A percentile compares a stretch with the other conserved stretches of the same genome.
Evolutionary conservation across 2,888 invertebrate genomes (phyloP).

Genomic region (Minunthozetes semirufus): DNA sequence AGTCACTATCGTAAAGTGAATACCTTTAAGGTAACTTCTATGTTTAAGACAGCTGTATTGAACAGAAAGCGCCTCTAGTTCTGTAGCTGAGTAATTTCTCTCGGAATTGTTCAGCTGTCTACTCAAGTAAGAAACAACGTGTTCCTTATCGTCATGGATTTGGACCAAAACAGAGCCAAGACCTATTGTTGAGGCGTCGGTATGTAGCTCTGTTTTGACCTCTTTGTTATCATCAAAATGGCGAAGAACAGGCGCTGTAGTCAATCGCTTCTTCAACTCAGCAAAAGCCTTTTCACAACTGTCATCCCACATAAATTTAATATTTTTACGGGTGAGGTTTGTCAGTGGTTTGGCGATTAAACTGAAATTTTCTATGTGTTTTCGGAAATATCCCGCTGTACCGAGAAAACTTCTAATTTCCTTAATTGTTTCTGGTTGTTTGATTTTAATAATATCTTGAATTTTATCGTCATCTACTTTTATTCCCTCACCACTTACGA

Average conservation of each 20-base stretch:
- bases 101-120: constrained; percentile 41
- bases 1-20: constrained; percentile 41
- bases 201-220: background rate
- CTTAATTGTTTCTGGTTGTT: background rate
- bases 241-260: background rate
- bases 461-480: constrained; percentile 9
- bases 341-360: constrained; percentile 4
- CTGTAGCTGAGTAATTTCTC: constrained; percentile 40
- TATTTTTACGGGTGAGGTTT: background rate
- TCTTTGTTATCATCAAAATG: background rate
- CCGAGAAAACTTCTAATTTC: constrained; percentile 22
- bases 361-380: background rate
- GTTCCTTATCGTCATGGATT: background rate
- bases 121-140: background rate
- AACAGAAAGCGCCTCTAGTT: constrained; percentile 41
- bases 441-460: background rate
- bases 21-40: constrained; percentile 41
- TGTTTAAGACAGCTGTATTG: constrained; percentile 39
- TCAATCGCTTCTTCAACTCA: background rate
- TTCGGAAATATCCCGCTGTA: constrained; percentile 9
- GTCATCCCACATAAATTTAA: background rate
- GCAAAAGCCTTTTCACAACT: constrained; percentile 1
- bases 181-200: background rate
- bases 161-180: background rate
- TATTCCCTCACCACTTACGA: constrained; percentile 30